phyloP scores from a whole-genome alignment of 1,140 invertebrate genomes.

The Hypsibius dujardini region DNA sequence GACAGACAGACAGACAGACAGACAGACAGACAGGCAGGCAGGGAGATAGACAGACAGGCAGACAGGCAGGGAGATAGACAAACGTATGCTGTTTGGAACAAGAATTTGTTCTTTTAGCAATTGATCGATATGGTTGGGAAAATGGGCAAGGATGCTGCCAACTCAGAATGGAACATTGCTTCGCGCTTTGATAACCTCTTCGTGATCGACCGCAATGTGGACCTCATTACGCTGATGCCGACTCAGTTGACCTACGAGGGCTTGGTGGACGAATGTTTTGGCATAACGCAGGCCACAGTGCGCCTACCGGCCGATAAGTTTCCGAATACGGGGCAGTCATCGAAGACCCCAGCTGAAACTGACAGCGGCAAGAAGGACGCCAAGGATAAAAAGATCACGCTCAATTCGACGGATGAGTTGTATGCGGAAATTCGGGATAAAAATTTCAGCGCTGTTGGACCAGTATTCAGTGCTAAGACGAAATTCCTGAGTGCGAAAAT shows the following conservation, averaged over 20 bases:
- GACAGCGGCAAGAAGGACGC: slow-evolving; percentile 17
- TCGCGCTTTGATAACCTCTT: slow-evolving; percentile 57
- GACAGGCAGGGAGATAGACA: no score
- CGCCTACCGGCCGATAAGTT: slow-evolving; percentile 69
- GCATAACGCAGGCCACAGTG: slow-evolving; percentile 53
- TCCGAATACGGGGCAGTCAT: slow-evolving; percentile 40
- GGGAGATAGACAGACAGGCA: no score
- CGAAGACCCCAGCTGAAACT: slow-evolving; percentile 32
- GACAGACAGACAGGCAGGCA: no score
- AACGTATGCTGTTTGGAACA: no score
- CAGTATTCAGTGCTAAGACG: slow-evolving; percentile 64
- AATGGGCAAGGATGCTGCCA: slow-evolving; percentile 31
- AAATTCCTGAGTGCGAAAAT: slow-evolving; percentile 28
- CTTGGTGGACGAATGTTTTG: slow-evolving; percentile 75
- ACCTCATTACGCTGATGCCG: slow-evolving; percentile 73
- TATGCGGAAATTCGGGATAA: slow-evolving; percentile 72
- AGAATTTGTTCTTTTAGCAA: slow-evolving; percentile 33
- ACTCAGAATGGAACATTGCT: slow-evolving; percentile 16
- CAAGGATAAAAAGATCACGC: slow-evolving; percentile 57
- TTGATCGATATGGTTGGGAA: slow-evolving; percentile 69
- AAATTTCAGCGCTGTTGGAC: slow-evolving; percentile 78
- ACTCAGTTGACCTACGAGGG: slow-evolving; percentile 95
- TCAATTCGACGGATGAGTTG: slow-evolving; percentile 75
- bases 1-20: no score
- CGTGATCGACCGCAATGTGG: slow-evolving; percentile 66